These are phyloP conservation scores for Chaenogobius annularis DNA, from an alignment of 2,113 vertebrate species.

Conservation along the genomic window DNA sequence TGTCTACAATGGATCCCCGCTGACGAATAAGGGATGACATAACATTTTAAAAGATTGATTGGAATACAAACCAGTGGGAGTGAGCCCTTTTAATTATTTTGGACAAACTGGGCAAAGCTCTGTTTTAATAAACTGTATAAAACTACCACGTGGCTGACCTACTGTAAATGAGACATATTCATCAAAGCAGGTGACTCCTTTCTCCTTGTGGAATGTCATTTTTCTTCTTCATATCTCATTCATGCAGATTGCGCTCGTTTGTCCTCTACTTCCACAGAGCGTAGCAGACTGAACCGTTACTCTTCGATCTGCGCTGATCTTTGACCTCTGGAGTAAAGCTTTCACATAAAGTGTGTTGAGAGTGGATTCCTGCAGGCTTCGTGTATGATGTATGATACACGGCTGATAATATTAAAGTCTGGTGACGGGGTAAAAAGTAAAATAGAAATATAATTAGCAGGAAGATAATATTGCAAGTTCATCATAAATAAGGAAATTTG, in stretches of 20 bases:
- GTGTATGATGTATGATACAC: neutral
- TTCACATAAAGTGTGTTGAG: neutral
- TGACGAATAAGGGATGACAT: too few relatives aligned
- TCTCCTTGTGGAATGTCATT: constrained; percentile 28
- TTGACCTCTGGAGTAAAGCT: neutral
- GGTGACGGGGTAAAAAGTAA: neutral
- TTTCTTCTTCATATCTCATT: constrained; percentile 11
- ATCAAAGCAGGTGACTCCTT: constrained; percentile 30
- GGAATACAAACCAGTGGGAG: too few relatives aligned
- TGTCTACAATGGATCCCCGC: too few relatives aligned
- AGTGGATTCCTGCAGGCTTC: neutral
- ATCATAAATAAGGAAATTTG: too few relatives aligned
- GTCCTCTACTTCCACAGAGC: neutral
- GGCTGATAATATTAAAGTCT: neutral
- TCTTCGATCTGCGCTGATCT: constrained; percentile 2
- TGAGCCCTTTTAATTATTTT: too few relatives aligned
- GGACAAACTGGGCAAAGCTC: too few relatives aligned
- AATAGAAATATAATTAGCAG: too few relatives aligned
- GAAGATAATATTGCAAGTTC: too few relatives aligned
- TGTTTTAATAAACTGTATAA: neutral
- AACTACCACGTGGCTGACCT: neutral
- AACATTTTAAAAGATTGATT: too few relatives aligned
- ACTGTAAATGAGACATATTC: constrained; percentile 32
- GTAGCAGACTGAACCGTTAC: neutral
- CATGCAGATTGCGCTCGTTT: neutral